Conservation (phyloP, 2,797 vertebrate species). For the Natrix natrix region DNA sequence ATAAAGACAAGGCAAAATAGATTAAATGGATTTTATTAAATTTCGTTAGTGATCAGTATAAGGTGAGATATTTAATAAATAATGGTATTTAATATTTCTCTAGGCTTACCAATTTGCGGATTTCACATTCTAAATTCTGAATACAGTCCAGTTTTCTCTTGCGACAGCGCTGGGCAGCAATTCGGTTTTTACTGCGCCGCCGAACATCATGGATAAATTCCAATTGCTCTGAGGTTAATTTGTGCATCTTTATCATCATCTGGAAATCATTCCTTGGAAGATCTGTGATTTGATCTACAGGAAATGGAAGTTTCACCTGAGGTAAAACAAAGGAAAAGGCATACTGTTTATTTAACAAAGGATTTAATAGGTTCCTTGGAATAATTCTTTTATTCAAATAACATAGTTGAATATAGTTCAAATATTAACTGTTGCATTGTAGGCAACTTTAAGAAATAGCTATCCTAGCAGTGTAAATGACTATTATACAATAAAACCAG, state of each 20-base stretch:
- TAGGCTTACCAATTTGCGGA: conserved; percentile 89
- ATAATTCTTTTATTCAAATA: conserved; percentile 7
- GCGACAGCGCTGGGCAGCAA: conserved; percentile 95
- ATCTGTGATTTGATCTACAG: conserved; percentile 99
- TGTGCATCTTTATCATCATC: conserved; percentile 99
- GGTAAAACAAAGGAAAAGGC: conserved; percentile 43
- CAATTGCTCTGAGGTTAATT: conserved; percentile 97
- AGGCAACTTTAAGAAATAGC: background rate
- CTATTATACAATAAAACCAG: conserved; percentile 21
- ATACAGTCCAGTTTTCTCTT: conserved; percentile 99
- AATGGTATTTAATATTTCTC: background rate
- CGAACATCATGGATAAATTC: conserved; percentile 97
- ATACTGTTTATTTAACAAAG: conserved; percentile 27
- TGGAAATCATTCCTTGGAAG: conserved; percentile 99
- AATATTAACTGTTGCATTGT: background rate
- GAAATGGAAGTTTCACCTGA: conserved; percentile 98
- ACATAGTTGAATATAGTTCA: conserved; percentile 6
- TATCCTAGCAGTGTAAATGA: conserved; percentile 29
- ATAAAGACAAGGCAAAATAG: background rate
- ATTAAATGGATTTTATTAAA: background rate
- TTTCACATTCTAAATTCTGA: conserved; percentile 98
- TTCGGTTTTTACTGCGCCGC: conserved; percentile 94
- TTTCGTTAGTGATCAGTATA: background rate
- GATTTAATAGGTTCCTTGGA: background rate
- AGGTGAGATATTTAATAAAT: background rate